These are phyloP conservation scores for Campoplex capitator DNA, from an alignment of 2,888 invertebrate species.

Conservation along the genomic window DNA sequence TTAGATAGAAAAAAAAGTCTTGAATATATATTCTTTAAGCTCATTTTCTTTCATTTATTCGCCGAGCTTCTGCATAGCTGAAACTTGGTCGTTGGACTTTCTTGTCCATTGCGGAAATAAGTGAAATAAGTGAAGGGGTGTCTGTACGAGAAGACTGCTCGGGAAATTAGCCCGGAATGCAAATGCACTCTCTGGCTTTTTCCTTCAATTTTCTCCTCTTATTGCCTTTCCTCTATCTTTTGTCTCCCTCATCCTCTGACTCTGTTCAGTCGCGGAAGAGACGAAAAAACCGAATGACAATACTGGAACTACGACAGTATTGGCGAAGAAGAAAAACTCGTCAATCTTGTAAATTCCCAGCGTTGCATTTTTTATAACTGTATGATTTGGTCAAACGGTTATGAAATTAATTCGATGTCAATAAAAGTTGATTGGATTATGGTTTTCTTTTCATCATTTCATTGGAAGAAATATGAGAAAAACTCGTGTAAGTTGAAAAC, in stretches of 20 bases:
- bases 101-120: conserved; percentile 48
- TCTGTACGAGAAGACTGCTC: conserved; percentile 32
- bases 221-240: conserved; percentile 32
- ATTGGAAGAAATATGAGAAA: neutral
- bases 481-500: neutral
- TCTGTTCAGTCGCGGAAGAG: neutral
- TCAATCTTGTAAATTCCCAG: neutral
- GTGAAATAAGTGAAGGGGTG: conserved; percentile 62
- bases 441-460: neutral
- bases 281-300: neutral
- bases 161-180: conserved; percentile 63
- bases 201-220: conserved; percentile 45
- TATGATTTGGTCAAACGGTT: neutral
- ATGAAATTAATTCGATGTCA: neutral
- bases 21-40: neutral
- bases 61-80: conserved; percentile 18
- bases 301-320: neutral
- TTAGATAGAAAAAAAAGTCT: neutral
- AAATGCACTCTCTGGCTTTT: conserved; percentile 56
- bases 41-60: conserved; percentile 9
- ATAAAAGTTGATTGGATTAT: neutral
- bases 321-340: neutral
- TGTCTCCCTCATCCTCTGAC: conserved; percentile 2
- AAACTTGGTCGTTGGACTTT: conserved; percentile 7
- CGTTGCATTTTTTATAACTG: neutral